Conservation (phyloP, 2,797 vertebrate genomes). For the Parotocinclus haroldoi region DNA sequence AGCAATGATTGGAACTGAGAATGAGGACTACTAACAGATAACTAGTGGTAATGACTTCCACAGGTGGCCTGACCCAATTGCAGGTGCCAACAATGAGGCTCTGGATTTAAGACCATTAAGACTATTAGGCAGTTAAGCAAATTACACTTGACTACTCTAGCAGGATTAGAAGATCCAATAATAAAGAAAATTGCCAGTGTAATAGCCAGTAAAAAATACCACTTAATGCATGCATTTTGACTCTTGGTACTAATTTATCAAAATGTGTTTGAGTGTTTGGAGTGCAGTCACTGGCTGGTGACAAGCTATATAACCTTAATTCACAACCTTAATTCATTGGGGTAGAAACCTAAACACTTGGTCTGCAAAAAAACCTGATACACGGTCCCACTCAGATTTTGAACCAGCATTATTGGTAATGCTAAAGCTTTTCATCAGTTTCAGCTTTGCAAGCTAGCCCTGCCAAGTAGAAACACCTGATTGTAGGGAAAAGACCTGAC, state of each 20-base stretch:
- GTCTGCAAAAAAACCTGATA: too few species aligned
- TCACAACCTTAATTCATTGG: conserved; percentile 18
- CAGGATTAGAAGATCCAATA: too few species aligned
- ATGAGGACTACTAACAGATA: conserved; percentile 43
- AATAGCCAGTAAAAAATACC: too few species aligned
- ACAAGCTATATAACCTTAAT: conserved; percentile 3
- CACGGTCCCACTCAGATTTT: too few species aligned
- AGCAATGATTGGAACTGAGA: conserved; percentile 31
- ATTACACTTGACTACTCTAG: too few species aligned
- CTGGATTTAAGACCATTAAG: conserved; percentile 5
- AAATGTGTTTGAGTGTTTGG: too few species aligned
- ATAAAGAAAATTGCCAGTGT: too few species aligned
- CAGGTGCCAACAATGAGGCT: conserved; percentile 53
- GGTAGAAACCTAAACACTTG: conserved; percentile 7
- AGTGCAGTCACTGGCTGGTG: conserved; percentile 15
- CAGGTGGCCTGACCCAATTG: conserved; percentile 65
- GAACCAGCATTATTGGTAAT: too few species aligned
- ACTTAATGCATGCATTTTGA: too few species aligned
- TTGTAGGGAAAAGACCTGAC: conserved; percentile 41
- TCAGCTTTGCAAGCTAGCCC: background rate
- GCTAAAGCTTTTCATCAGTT: too few species aligned
- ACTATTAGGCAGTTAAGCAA: too few species aligned
- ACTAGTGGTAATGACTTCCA: conserved; percentile 64
- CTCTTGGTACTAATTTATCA: conserved; percentile 5
- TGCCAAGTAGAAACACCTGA: conserved; percentile 23